phyloP scores from a whole-genome alignment of 2,888 invertebrate species.

The Xanthia togata region DNA sequence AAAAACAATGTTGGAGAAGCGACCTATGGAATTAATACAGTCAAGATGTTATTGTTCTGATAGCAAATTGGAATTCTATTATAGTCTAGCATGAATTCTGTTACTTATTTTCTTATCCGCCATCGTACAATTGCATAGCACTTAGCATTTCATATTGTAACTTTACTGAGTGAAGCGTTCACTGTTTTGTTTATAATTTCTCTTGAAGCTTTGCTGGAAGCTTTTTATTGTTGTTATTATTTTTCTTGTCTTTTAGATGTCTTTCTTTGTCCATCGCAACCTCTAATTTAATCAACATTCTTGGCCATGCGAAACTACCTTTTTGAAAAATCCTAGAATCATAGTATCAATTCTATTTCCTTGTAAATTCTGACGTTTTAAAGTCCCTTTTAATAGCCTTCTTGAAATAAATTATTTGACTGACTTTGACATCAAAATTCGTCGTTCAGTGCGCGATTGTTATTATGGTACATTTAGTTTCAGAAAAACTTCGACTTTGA shows the following conservation, averaged over 20 bases:
- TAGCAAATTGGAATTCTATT: conserved; percentile 69
- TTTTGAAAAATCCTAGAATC: no score
- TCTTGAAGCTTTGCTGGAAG: conserved; percentile 18
- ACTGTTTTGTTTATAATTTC: conserved; percentile 51
- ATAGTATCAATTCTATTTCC: no score
- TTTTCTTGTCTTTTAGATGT: background rate
- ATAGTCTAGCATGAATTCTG: conserved; percentile 62
- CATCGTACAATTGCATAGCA: conserved; percentile 62
- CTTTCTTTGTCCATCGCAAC: background rate
- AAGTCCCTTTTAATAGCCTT: no score
- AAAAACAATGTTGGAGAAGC: conserved; percentile 48
- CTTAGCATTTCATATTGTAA: conserved; percentile 61
- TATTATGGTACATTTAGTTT: background rate
- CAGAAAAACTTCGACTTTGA: background rate
- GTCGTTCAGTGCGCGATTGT: background rate
- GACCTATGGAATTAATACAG: conserved; percentile 60
- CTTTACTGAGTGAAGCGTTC: conserved; percentile 49
- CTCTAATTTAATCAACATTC: background rate
- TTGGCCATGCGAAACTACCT: no score
- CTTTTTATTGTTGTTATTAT: background rate
- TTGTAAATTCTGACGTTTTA: no score
- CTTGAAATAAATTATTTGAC: no score
- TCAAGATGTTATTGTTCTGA: conserved; percentile 62
- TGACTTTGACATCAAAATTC: background rate
- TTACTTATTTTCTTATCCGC: conserved; percentile 65